Evolutionary conservation across 2,888 invertebrate genomes (phyloP).

Genomic region (Alloscopus bannaensis): DNA sequence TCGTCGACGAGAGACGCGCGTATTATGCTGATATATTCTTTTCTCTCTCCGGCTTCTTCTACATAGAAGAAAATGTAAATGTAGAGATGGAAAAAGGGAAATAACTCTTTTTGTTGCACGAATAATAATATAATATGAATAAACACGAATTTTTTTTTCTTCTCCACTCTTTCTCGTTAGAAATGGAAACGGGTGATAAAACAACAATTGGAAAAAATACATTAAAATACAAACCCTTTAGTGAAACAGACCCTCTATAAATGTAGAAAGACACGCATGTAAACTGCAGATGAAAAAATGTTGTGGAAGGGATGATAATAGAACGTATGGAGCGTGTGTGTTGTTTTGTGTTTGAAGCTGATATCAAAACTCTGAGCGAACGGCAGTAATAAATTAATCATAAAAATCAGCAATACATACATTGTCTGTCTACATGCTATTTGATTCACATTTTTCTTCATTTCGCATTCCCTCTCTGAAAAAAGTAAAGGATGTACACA

Average conservation of each 20-base stretch:
- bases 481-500: constrained; percentile 40
- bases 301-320: background rate
- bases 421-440: constrained; percentile 42
- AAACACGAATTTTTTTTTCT: too few species aligned
- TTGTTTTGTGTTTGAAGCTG: too few species aligned
- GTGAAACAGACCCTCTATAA: background rate
- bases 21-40: too few species aligned
- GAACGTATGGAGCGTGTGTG: too few species aligned
- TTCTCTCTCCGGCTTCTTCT: too few species aligned
- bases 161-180: constrained; percentile 2
- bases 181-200: constrained; percentile 41
- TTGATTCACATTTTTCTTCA: constrained; percentile 47
- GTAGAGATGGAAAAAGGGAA: constrained; percentile 4
- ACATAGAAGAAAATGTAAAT: too few species aligned
- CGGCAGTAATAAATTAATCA: constrained; percentile 51
- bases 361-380: too few species aligned
- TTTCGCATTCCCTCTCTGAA: constrained; percentile 39
- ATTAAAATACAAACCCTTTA: constrained; percentile 12
- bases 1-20: too few species aligned
- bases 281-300: constrained; percentile 9
- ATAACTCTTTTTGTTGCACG: constrained; percentile 6
- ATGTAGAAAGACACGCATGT: background rate
- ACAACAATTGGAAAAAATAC: constrained; percentile 26
- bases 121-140: background rate
- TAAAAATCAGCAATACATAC: constrained; percentile 49